Percentiles rank a stretch among this genome's conserved stretches.
Evolutionary conservation across 2,797 vertebrate species (phyloP).

Genomic region (Heliangelus exortis): DNA sequence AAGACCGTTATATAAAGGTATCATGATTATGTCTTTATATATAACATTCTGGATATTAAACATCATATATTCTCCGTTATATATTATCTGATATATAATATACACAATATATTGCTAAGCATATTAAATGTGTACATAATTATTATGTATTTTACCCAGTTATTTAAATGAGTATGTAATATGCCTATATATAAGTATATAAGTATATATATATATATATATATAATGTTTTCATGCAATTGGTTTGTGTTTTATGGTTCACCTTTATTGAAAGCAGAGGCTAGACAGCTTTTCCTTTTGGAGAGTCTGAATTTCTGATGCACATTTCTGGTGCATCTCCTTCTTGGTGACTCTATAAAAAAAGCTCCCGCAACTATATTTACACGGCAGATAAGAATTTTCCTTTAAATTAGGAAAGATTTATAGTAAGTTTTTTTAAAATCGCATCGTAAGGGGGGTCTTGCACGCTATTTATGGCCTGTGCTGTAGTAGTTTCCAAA

Average conservation of each 20-base stretch:
- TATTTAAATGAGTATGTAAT: neutral
- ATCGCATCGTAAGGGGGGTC: neutral
- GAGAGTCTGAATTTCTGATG: constrained; percentile 21
- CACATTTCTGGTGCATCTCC: neutral
- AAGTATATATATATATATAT: neutral
- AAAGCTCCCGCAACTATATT: neutral
- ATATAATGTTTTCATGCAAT: neutral
- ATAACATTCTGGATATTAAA: accelerated
- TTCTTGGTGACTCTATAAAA: neutral
- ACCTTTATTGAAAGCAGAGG: neutral
- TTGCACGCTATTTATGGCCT: neutral
- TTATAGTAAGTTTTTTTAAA: neutral
- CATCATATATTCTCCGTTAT: neutral
- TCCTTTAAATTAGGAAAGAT: neutral
- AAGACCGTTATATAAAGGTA: neutral
- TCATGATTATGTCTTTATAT: accelerated
- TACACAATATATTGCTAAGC: neutral
- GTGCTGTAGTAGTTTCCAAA: neutral
- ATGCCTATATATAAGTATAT: neutral
- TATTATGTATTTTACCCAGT: neutral
- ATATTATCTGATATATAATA: accelerated
- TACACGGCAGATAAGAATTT: neutral
- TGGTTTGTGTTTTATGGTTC: neutral
- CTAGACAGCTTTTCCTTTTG: neutral
- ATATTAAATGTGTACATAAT: neutral